A percentile compares a stretch with the other conserved stretches of the same genome.
These are phyloP conservation scores for Distichodus sexfasciatus DNA, from an alignment of 2,797 vertebrate species.

Conservation along the genomic window DNA sequence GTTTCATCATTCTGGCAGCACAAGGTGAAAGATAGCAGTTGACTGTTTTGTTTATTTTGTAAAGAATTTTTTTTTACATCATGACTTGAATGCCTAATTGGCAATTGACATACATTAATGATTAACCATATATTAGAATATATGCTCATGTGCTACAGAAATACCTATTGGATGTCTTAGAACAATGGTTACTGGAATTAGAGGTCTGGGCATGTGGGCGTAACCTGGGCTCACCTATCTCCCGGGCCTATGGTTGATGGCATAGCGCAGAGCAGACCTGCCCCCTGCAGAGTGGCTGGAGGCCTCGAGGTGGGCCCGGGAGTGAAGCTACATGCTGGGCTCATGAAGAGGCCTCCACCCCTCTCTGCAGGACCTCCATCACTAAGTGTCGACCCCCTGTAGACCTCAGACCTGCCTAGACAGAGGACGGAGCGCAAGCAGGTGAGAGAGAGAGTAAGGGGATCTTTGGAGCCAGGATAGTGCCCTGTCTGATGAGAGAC, in stretches of 20 bases:
- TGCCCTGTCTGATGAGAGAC: slow-evolving; percentile 25
- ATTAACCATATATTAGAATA: background rate
- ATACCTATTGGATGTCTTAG: slow-evolving; percentile 5
- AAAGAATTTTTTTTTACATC: too few species aligned
- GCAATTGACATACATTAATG: too few species aligned
- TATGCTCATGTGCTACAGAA: background rate
- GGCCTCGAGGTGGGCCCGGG: slow-evolving; percentile 57
- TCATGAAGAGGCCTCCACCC: slow-evolving; percentile 58
- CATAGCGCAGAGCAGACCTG: slow-evolving; percentile 44
- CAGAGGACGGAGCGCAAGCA: slow-evolving; percentile 43
- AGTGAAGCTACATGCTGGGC: slow-evolving; percentile 60
- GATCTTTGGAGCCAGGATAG: slow-evolving; percentile 27
- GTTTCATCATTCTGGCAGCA: too few species aligned
- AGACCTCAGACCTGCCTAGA: slow-evolving; percentile 48
- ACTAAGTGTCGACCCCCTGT: slow-evolving; percentile 46
- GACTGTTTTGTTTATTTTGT: too few species aligned
- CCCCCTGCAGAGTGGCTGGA: slow-evolving; percentile 53
- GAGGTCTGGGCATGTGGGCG: slow-evolving; percentile 53
- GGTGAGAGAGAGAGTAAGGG: slow-evolving; percentile 45
- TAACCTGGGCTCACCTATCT: slow-evolving; percentile 55
- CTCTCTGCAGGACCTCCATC: slow-evolving; percentile 51
- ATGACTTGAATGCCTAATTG: too few species aligned
- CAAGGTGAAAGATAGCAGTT: too few species aligned
- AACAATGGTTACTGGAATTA: too few species aligned
- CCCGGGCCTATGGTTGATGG: slow-evolving; percentile 49